Conservation (phyloP, 2,888 invertebrate species). For the Callimorpha dominula region DNA sequence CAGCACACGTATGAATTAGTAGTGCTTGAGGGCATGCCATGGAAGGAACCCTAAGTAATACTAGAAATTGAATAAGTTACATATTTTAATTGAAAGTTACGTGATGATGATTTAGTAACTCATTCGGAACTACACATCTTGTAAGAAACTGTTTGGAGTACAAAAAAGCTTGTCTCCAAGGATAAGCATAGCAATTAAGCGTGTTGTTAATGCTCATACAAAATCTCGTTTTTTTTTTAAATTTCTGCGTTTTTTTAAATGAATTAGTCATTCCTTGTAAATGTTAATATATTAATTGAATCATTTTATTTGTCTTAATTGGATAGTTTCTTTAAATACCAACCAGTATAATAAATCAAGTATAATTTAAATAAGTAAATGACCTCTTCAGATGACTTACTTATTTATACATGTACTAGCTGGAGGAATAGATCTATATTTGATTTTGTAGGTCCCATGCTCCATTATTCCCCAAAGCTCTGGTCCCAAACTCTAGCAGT, state of each 20-base stretch:
- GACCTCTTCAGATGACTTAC: background rate
- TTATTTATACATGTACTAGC: background rate
- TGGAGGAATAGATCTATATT: background rate
- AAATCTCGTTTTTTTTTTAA: too few relatives aligned
- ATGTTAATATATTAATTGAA: background rate
- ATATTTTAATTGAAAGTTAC: too few relatives aligned
- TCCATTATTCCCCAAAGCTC: background rate
- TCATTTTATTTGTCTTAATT: background rate
- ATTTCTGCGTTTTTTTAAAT: too few relatives aligned
- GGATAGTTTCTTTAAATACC: background rate
- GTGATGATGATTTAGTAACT: too few relatives aligned
- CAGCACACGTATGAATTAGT: conserved; percentile 10
- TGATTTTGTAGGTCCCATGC: background rate
- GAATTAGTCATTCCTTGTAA: background rate
- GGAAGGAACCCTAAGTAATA: conserved; percentile 9
- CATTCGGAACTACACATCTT: too few relatives aligned
- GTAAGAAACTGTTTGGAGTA: too few relatives aligned
- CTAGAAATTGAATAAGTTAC: background rate
- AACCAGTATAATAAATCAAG: background rate
- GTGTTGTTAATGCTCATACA: too few relatives aligned
- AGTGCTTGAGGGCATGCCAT: conserved; percentile 15
- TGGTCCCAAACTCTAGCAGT: background rate
- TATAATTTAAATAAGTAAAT: background rate
- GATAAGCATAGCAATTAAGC: too few relatives aligned
- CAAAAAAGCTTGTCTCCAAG: too few relatives aligned